phyloP scores from a whole-genome alignment of 2,888 invertebrate species.

The Margaritifera margaritifera region DNA sequence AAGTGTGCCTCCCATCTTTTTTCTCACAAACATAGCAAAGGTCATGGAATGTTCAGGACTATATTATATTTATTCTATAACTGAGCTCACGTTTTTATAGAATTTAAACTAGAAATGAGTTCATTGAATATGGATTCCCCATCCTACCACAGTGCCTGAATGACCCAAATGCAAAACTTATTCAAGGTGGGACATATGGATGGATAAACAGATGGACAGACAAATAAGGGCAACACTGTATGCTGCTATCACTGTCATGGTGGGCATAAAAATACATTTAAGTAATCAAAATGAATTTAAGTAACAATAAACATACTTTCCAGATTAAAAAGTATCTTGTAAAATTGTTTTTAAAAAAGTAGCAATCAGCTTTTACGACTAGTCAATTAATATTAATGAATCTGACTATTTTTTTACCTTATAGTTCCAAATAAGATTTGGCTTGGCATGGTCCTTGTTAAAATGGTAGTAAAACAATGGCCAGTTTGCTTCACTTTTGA shows the following conservation, averaged over 20 bases:
- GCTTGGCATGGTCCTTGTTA: conserved; percentile 91
- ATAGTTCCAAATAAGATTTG: conserved; percentile 99
- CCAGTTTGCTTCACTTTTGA: conserved; percentile 93
- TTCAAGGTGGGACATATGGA: no score
- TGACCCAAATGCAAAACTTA: no score
- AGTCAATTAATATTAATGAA: conserved; percentile 1
- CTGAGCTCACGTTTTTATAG: no score
- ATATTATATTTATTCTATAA: no score
- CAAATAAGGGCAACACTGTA: neutral
- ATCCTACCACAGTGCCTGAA: no score
- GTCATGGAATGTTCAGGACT: no score
- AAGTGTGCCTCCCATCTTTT: no score
- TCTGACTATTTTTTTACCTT: conserved; percentile 78
- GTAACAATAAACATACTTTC: neutral
- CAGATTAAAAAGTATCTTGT: neutral
- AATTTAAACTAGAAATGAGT: no score
- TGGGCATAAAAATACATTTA: neutral
- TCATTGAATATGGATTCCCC: no score
- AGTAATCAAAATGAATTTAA: neutral
- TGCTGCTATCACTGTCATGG: neutral
- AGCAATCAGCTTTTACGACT: neutral
- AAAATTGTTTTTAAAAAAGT: neutral
- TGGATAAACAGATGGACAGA: neutral
- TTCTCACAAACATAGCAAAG: no score
- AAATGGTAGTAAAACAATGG: conserved; percentile 96